phyloP scores from a whole-genome alignment of 2,888 invertebrate genomes.

The Tanaodytes sp. region DNA sequence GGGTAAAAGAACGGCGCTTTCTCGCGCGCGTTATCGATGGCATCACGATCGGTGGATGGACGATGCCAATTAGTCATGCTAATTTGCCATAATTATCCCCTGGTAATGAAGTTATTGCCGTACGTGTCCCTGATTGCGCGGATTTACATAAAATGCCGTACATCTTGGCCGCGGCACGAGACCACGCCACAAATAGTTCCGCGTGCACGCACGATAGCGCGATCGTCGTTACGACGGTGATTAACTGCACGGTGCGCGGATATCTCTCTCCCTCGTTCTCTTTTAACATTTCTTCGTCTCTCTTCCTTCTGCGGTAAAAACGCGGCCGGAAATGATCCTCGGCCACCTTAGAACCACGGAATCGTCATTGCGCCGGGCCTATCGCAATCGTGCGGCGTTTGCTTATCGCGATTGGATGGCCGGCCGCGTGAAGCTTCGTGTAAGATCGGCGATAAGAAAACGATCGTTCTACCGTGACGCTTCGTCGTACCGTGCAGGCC shows the following conservation, averaged over 20 bases:
- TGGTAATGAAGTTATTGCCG: too few relatives aligned
- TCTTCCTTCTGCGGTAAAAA: too few relatives aligned
- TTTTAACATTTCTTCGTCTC: too few relatives aligned
- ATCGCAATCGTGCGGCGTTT: constrained; percentile 43
- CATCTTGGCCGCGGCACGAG: constrained; percentile 40
- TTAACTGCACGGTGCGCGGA: constrained; percentile 55
- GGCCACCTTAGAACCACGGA: constrained; percentile 37
- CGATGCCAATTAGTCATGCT: too few relatives aligned
- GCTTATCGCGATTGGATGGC: constrained; percentile 48
- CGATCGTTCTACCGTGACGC: constrained; percentile 49
- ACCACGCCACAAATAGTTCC: constrained; percentile 4
- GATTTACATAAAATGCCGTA: constrained; percentile 67
- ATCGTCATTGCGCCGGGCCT: constrained; percentile 52
- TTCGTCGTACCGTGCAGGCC: constrained; percentile 41
- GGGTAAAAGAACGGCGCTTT: too few relatives aligned
- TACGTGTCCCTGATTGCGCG: constrained; percentile 66
- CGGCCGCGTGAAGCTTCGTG: constrained; percentile 50
- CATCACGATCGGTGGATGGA: too few relatives aligned
- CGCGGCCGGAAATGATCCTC: constrained; percentile 50
- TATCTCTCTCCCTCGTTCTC: constrained; percentile 36
- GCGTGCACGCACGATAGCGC: constrained; percentile 21
- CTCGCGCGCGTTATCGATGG: too few relatives aligned
- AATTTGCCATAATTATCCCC: too few relatives aligned
- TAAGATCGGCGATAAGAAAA: constrained; percentile 49
- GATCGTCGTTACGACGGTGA: constrained; percentile 59